Evolutionary conservation across 2,888 invertebrate species (phyloP), one percentile per base, ranked within the genome.

Genomic region (Lochmaea crataegi): DNA sequence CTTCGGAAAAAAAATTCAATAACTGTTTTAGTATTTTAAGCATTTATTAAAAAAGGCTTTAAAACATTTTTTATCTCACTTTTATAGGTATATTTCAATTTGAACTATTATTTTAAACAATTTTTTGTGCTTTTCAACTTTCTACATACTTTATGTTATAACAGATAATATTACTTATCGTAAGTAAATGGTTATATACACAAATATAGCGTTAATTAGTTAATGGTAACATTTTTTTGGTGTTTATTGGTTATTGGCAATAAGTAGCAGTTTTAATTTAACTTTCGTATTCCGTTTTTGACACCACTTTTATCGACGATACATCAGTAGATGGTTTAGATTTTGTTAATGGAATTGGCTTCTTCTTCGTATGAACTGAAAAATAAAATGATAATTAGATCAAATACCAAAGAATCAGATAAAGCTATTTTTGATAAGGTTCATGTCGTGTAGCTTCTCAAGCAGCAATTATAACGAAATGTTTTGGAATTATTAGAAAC

Each of bases 301-400:
- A 67, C 32, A 77, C 71, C 73, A 80, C 75, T 68, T 81, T 81
- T n/a, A 78, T 75, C 0, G 65, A 63, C 1, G 81, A 78, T n/a
- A 75, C 72, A 51, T 78, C 79, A 10, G 68, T 65, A 10, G 68
- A 66, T 12, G 68, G 68, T 68, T 80, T 80, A 4, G 71, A 18
- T 72, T 80, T 81, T 12, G 68, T 67, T 38, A 32, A 38, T 16
- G 79, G 74, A 10, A 77, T 68, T 7, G 76, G 73, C 41, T 80
- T 80, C 66, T 83, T 82, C 75, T 81, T 82, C 57, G 73, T 79
- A 72, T 81, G 77, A 10, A 79, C 83, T 83, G 67, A 65, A 83
- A 81, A 69, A 73, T 72, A 71, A 71, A 42, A 14, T 14, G 58
- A 65, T 68, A 61, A 56, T 69, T 67, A 45, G 32, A 7, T 32